phyloP scores from a whole-genome alignment of 2,888 invertebrate genomes.

The Drosophila hamatofila region DNA sequence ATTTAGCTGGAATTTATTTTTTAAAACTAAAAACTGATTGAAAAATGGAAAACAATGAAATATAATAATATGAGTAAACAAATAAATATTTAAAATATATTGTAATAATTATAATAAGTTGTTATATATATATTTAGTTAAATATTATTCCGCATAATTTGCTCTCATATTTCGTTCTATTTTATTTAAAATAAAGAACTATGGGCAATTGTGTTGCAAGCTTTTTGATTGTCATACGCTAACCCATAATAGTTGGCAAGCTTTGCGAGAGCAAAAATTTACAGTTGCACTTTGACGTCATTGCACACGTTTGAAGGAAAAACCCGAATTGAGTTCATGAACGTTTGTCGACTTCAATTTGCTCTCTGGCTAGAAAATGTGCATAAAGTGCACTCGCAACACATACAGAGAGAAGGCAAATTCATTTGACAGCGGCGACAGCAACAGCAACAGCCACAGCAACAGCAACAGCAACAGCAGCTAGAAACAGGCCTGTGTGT shows the following conservation, averaged over 20 bases:
- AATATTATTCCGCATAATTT: no score
- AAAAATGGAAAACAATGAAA: background rate
- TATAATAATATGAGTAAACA: no score
- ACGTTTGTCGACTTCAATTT: constrained; percentile 83
- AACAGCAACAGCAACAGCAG: constrained; percentile 23
- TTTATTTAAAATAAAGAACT: no score
- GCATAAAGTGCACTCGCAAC: constrained; percentile 50
- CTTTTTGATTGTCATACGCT: constrained; percentile 10
- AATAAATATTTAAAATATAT: background rate
- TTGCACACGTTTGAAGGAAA: constrained; percentile 71
- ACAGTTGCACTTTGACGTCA: constrained; percentile 78
- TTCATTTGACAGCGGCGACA: constrained; percentile 52
- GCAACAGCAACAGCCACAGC: constrained; percentile 13
- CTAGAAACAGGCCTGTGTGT: constrained; percentile 50
- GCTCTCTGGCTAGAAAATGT: constrained; percentile 61
- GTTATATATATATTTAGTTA: background rate
- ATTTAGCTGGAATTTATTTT: background rate
- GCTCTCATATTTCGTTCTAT: no score
- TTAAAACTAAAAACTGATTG: no score
- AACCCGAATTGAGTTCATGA: constrained; percentile 82
- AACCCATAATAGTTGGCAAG: constrained; percentile 22
- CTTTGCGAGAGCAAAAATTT: constrained; percentile 50
- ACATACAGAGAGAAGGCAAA: constrained; percentile 39
- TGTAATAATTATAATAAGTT: background rate
- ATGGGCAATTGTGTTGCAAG: background rate